These are phyloP conservation scores for Serripes groenlandicus DNA, from an alignment of 2,888 invertebrate genomes.

Conservation along the genomic window DNA sequence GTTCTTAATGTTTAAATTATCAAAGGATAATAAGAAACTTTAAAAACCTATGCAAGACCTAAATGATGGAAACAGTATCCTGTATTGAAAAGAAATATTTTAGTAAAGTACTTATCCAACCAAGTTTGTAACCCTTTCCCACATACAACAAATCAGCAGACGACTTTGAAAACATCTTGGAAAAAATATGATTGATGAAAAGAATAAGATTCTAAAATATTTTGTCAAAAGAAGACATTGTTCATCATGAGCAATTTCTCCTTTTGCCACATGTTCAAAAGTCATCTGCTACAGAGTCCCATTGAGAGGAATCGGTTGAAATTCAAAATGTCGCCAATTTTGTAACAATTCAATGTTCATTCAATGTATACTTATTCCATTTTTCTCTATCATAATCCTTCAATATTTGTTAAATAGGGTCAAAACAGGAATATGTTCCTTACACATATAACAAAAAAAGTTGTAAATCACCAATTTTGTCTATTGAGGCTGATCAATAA, in stretches of 20 bases:
- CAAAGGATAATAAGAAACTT: background rate
- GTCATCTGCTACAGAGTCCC: background rate
- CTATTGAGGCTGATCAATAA: conserved; percentile 36
- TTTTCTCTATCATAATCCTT: no score
- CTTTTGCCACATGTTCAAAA: background rate
- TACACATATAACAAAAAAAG: conserved; percentile 3
- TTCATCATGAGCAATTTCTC: background rate
- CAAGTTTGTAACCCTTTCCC: no score
- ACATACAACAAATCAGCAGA: no score
- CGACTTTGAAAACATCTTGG: no score
- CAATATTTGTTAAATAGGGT: no score
- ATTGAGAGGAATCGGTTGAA: no score
- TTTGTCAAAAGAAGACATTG: background rate
- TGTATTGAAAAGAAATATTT: conserved; percentile 1
- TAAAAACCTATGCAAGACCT: no score
- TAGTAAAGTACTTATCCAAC: no score
- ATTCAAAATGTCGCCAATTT: no score
- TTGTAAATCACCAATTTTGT: conserved; percentile 42
- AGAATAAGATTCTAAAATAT: background rate
- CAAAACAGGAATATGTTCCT: background rate
- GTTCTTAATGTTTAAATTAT: background rate
- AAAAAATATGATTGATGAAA: background rate
- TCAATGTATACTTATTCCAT: no score
- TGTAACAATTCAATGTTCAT: no score
- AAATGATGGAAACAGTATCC: no score